Conservation (phyloP, 1,140 invertebrate species). For the Heliconius congener region DNA sequence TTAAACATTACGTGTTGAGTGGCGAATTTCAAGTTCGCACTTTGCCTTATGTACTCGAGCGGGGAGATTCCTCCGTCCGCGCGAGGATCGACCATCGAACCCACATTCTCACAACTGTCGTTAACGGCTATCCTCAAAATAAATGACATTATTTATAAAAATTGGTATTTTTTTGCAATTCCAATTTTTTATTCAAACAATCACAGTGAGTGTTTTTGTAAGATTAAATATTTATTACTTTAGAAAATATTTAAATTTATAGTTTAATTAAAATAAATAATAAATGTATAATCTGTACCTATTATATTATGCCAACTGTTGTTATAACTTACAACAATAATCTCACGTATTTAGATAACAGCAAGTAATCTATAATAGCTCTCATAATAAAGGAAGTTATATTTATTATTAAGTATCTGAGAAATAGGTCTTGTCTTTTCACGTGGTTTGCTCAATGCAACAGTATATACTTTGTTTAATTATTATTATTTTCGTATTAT, state of each 20-base stretch:
- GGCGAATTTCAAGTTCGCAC: too few species aligned
- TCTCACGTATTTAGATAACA: not conserved
- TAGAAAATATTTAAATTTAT: not conserved
- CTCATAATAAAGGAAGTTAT: not conserved
- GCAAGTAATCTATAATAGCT: slow-evolving; percentile 6
- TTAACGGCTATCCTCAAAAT: too few species aligned
- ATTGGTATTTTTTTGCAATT: too few species aligned
- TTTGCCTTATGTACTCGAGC: too few species aligned
- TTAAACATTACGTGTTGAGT: too few species aligned
- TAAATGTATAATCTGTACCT: not conserved
- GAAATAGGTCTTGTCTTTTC: not conserved
- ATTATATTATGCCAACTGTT: not conserved
- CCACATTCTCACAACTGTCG: too few species aligned
- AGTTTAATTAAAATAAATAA: not conserved
- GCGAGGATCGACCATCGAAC: too few species aligned
- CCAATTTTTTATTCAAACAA: too few species aligned
- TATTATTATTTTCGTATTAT: not conserved
- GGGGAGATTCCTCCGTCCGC: too few species aligned
- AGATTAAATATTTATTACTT: not conserved
- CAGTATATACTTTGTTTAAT: not conserved
- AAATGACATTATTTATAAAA: too few species aligned
- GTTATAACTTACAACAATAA: not conserved
- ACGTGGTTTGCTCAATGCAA: not conserved
- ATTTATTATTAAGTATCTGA: not conserved
- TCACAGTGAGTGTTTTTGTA: too few species aligned